A percentile compares a stretch with the other conserved stretches of the same genome.
phyloP scores from a whole-genome alignment of 2,113 vertebrate genomes.

The Gavia stellata region DNA sequence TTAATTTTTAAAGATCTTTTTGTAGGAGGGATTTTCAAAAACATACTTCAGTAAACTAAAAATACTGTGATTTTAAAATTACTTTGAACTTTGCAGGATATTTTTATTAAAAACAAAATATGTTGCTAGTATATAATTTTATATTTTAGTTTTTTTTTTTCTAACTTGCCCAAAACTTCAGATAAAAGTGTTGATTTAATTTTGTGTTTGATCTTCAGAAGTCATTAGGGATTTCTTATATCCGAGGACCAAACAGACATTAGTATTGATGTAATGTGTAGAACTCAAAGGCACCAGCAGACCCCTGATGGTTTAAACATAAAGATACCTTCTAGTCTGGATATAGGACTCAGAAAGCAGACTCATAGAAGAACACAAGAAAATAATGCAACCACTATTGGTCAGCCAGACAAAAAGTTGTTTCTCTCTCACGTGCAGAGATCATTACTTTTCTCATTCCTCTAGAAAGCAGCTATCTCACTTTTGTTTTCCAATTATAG shows the following conservation, averaged over 20 bases:
- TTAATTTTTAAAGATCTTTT: background rate
- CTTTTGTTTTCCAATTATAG: background rate
- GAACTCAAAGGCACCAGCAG: background rate
- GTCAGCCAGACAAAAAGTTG: background rate
- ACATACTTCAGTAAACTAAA: background rate
- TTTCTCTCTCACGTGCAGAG: background rate
- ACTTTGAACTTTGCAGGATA: background rate
- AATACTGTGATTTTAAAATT: background rate
- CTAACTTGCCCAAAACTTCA: background rate
- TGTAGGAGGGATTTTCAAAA: background rate
- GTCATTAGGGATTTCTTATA: background rate
- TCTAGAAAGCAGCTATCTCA: background rate
- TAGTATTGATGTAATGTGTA: background rate
- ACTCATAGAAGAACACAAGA: background rate
- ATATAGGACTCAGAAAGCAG: background rate
- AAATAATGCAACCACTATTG: background rate
- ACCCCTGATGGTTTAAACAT: background rate
- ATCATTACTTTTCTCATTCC: background rate
- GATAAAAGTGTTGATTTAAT: background rate
- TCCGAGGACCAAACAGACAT: background rate
- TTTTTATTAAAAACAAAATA: background rate
- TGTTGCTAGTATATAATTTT: background rate
- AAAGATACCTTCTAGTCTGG: background rate
- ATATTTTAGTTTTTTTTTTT: too few relatives aligned
- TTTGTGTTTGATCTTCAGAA: background rate